Conservation (phyloP, 2,113 vertebrate genomes). For the Tenrec ecaudatus region DNA sequence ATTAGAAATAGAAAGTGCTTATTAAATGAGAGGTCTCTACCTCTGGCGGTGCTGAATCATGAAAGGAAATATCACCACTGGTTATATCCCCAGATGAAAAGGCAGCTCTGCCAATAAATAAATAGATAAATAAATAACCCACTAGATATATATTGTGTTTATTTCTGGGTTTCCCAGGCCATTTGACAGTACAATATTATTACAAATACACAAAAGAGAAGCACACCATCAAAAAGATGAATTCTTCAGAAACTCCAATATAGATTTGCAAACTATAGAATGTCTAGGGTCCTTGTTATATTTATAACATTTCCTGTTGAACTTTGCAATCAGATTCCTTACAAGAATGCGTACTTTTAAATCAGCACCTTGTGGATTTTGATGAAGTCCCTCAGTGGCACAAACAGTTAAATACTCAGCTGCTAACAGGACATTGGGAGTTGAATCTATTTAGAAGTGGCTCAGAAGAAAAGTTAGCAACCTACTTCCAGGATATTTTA, state of each 20-base stretch:
- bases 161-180: neutral
- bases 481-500: no score
- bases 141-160: neutral
- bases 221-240: neutral
- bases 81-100: neutral
- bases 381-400: no score
- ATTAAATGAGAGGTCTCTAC: neutral
- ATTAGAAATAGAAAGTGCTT: conserved; percentile 50
- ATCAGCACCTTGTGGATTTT: neutral
- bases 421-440: no score
- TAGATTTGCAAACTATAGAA: neutral
- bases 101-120: neutral
- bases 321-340: neutral
- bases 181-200: neutral
- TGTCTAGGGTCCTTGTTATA: neutral
- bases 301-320: neutral
- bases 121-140: neutral
- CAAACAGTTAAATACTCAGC: no score
- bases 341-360: neutral
- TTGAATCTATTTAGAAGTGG: no score
- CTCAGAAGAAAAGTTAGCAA: no score
- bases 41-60: neutral
- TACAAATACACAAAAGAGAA: neutral
- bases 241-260: neutral
- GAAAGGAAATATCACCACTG: neutral